Evolutionary conservation across 2,888 invertebrate species (phyloP), one percentile per base, ranked within the genome.

Genomic region (Melieria picta): DNA sequence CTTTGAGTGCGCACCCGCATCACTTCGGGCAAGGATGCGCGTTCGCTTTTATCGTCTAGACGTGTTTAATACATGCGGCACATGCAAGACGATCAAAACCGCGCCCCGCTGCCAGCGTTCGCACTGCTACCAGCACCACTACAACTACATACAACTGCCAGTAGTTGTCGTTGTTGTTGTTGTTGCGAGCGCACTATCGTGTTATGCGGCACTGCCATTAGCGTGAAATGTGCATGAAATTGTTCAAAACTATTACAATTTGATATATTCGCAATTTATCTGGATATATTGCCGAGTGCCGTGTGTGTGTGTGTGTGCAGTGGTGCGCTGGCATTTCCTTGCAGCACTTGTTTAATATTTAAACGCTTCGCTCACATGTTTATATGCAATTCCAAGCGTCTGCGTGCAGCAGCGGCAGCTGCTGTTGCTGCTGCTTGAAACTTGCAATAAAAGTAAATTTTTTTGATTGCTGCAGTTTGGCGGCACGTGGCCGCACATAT

Each of bases 261-360:
- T 75, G 77, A 77, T 77, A 72, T 74, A 76, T 77, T 74, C 73
- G 77, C 77, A 76, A 74, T 77, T 76, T 75, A 69, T 66, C 58
- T 63, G 71, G 74, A 78, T 77, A 76, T 74, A 76, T 71, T 69
- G 58, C n/a, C 30, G 3, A 30, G 30, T 30, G 3, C 3, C 30
- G 30, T 30, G 16, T 16, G 16, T 16, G 16, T 30, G 30, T 30
- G 30, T 30, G 30, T 30, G 30, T 30, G 30, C 2, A 30, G 30
- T 30, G 30, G 30, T 30, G 30, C 3, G 30, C 30, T 30, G 30
- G 30, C 30, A 3, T 30, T 30, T 30, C 30, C 30, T 30, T 30
- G 30, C 30, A 30, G 30, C 30, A 30, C 30, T 30, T 30, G 30
- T 30, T 30, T 30, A 30, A 30, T 30, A 30, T 30, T 30, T 30